These are phyloP conservation scores for Lates japonicus DNA, from an alignment of 2,797 vertebrate genomes.

Conservation along the genomic window DNA sequence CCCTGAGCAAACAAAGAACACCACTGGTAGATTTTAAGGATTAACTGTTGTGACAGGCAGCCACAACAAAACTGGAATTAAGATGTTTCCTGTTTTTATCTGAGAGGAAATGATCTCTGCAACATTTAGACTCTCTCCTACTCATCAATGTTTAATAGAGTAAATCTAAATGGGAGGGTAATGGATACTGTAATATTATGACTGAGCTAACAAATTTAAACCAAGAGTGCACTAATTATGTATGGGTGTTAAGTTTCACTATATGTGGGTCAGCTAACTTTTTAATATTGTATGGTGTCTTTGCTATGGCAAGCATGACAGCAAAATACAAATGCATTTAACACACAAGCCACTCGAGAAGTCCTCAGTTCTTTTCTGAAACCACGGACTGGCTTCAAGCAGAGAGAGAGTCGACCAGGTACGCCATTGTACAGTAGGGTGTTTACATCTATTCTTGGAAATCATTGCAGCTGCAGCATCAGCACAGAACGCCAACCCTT, in stretches of 20 bases:
- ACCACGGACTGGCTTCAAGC: not conserved
- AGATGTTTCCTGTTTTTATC: constrained; percentile 7
- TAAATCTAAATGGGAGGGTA: constrained; percentile 7
- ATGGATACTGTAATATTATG: constrained; percentile 1
- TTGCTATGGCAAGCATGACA: not conserved
- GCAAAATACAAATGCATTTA: not conserved
- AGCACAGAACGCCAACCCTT: constrained; percentile 24
- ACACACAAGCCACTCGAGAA: not conserved
- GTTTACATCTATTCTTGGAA: constrained; percentile 56
- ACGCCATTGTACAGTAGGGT: constrained; percentile 13
- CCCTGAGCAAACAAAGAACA: constrained; percentile 38
- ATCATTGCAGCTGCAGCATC: constrained; percentile 45
- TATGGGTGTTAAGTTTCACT: constrained; percentile 21
- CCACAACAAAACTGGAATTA: constrained; percentile 1
- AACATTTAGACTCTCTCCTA: not conserved
- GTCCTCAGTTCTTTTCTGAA: not conserved
- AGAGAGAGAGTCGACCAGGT: constrained; percentile 22
- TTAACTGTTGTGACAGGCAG: constrained; percentile 12
- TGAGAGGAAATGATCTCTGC: constrained; percentile 11
- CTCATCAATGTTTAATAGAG: constrained; percentile 25
- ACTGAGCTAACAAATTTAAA: constrained; percentile 9
- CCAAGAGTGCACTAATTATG: constrained; percentile 22
- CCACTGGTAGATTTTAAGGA: constrained; percentile 33
- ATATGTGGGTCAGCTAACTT: constrained; percentile 19
- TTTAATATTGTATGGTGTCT: constrained; percentile 26